Evolutionary conservation across 2,113 vertebrate species (phyloP), one percentile per base, ranked within the genome.

Genomic region (Nannospalax galili): DNA sequence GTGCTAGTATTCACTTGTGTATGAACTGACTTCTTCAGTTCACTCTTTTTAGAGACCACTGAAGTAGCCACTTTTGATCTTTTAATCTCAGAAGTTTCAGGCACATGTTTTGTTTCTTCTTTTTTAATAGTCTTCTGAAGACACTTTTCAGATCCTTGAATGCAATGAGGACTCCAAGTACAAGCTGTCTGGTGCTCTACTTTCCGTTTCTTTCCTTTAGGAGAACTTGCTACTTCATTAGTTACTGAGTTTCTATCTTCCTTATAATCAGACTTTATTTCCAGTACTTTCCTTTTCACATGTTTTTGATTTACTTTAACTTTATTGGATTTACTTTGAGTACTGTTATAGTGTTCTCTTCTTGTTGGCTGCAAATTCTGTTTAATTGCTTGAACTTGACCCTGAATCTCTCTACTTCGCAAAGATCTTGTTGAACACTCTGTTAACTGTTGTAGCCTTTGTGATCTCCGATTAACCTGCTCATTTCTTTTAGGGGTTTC

Each of bases 381-480:
- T 90, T 98, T 98, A 84, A 95, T 85, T 95, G 95, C 86, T 15
- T 67, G 96, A 89, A 79, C 14, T 48, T 90, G 97, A 95, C 97
- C 81, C 95, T 98, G 98, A 93, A 98, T 92, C 90, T 98, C 97
- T 94, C 98, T 98, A 67, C 56, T 98, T 32, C 98, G 97, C 73
- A 98, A 95, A 65, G 98, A 97, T 93, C 98, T 98, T 87, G 96
- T 95, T 74, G 98, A 97, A 91, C 97, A 88, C 1, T 95, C 95
- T 15, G 97, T 94, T 90, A 98, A 94, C 69, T 98, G 98, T 22
- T 98, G 98, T 20, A 99, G 96, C 70, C 98, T 98, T 94, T 98
- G 98, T 60, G 98, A 98, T 96, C 98, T 98, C 91, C 98, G 97
- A 11, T 15, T 98, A 94, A 97, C 87, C 6, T 96, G 97, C 24